Evolutionary conservation across 2,888 invertebrate species (phyloP), one percentile per base, ranked within the genome.

Genomic region (Tachina lurida): DNA sequence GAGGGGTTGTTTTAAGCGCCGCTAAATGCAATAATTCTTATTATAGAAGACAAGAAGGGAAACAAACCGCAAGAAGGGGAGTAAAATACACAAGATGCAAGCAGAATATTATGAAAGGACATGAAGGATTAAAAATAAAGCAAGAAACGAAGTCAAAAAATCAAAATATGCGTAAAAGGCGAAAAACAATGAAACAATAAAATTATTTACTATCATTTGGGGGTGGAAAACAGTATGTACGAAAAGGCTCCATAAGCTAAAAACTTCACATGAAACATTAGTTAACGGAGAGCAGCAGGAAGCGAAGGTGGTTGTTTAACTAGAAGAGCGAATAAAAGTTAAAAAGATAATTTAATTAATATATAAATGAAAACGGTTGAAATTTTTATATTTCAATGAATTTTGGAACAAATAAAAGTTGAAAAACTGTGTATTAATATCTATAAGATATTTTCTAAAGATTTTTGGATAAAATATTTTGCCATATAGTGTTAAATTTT

Each of bases 241-340:
- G 60, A 71, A 76, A 77, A 56, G 65, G 71, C 83, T 77, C 49
- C 65, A 22, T 54, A 45, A 84, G 84, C 70, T 70, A 63, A 68
- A 47, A 17, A 31, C 31, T 58, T 58, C 17, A 67, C 67, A 74
- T 45, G 15, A 47, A 67, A 77, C 68, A 45, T 85, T 82, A 86
- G 86, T 83, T 86, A 79, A 79, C 56, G 78, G 79, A 71, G 78
- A 86, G 79, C 83, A 83, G 83, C 86, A 79, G 79, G 22, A 83
- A 79, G 73, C 71, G 43, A 76, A 73, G 86, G 82, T 83, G 85
- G 86, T 83, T 65, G 83, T 74, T 81, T 62, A 9, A 17, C 12
- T 52, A 19, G 41, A 47, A 67, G 56, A 17, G 47, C 39, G 31
- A 70, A 52, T 54, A 31, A 58, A 65, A 75, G n/a, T 65, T 10